These are phyloP conservation scores for Ashinkailepas kermadecensis DNA, from an alignment of 2,888 invertebrate genomes.

Conservation along the genomic window DNA sequence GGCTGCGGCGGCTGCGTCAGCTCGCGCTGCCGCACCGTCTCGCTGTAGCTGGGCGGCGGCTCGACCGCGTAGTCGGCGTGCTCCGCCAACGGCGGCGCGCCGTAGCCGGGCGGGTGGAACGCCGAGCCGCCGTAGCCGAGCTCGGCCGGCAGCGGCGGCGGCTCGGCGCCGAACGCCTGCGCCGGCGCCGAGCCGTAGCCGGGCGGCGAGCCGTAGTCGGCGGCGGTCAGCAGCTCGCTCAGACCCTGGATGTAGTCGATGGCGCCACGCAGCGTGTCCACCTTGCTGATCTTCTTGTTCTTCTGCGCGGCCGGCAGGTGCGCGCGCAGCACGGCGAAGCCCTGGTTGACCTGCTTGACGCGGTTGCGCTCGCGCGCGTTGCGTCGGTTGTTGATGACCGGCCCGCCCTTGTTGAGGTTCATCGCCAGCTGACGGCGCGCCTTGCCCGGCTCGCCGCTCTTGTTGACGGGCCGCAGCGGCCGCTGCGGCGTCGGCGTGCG, in stretches of 20 bases:
- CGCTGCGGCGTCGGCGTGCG: background rate
- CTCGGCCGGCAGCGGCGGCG: background rate
- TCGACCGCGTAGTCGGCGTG: background rate
- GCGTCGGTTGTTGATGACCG: slow-evolving; percentile 77
- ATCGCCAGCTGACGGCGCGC: background rate
- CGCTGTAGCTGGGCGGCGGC: background rate
- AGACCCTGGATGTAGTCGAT: slow-evolving; percentile 83
- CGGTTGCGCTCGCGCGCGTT: slow-evolving; percentile 91
- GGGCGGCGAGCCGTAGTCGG: background rate
- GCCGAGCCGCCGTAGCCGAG: background rate
- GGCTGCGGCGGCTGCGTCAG: background rate
- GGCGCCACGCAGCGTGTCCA: slow-evolving; percentile 74
- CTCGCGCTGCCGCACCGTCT: background rate
- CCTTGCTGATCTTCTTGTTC: slow-evolving; percentile 41
- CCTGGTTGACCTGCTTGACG: slow-evolving; percentile 90
- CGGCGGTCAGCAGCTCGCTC: slow-evolving; percentile 54
- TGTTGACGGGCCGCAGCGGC: background rate
- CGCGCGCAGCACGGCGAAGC: slow-evolving; percentile 80
- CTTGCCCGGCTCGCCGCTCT: background rate
- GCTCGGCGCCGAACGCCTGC: background rate
- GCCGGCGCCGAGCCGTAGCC: background rate
- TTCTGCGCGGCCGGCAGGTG: slow-evolving; percentile 63
- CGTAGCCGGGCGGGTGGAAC: background rate
- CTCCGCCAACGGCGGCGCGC: background rate
- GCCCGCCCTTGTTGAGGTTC: slow-evolving; percentile 37